A percentile compares a stretch with the other conserved stretches of the same genome.
phyloP scores from a whole-genome alignment of 1,140 invertebrate genomes.

The Oncopodura yosiiana region DNA sequence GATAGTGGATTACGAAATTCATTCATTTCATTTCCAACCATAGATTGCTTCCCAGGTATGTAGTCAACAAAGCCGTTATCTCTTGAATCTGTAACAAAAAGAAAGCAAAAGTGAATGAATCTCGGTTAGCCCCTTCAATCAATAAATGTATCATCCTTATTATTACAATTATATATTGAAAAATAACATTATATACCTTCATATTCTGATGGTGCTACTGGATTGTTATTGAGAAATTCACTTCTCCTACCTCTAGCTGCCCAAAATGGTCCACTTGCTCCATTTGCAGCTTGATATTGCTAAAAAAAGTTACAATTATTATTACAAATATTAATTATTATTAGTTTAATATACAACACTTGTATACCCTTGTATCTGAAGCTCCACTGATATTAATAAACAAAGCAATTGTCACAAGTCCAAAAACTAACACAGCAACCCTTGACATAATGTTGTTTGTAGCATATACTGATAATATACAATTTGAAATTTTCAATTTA shows the following conservation, averaged over 20 bases:
- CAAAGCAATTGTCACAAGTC: not conserved
- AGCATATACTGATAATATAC: not conserved
- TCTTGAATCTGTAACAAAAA: not conserved
- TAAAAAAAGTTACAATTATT: no score
- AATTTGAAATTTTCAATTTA: not conserved
- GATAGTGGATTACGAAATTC: not conserved
- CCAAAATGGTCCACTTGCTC: slow-evolving; percentile 1
- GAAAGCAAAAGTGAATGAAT: not conserved
- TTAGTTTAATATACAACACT: no score
- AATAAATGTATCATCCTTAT: not conserved
- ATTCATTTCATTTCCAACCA: not conserved
- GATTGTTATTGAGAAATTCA: not conserved
- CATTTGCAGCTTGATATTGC: not conserved
- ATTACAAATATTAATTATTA: not conserved
- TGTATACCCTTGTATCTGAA: not conserved
- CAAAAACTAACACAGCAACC: not conserved
- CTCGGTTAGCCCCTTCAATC: not conserved
- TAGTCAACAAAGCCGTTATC: no score
- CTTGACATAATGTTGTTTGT: not conserved
- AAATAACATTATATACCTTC: not conserved
- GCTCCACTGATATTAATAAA: not conserved
- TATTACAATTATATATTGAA: not conserved
- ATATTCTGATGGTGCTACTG: not conserved
- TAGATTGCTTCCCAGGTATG: not conserved
- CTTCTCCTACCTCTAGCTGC: slow-evolving; percentile 1